Evolutionary conservation across 2,113 vertebrate genomes (phyloP).

Genomic region (Paratilapia polleni): DNA sequence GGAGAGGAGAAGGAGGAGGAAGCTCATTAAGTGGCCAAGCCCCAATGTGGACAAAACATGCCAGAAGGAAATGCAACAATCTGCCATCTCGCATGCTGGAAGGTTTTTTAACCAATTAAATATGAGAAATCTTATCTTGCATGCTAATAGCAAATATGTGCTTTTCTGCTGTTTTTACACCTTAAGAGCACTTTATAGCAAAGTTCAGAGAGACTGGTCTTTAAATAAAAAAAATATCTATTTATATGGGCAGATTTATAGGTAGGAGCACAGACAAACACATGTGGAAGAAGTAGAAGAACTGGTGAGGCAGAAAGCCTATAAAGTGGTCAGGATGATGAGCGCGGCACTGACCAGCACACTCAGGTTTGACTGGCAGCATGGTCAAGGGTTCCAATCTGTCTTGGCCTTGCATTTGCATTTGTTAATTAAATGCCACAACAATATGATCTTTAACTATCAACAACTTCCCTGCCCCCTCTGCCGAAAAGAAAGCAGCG

Average conservation of each 20-base stretch:
- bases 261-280: slow-evolving; percentile 18
- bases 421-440: slow-evolving; percentile 84
- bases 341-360: slow-evolving; percentile 46
- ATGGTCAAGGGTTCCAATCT: slow-evolving; percentile 73
- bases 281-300: slow-evolving; percentile 9
- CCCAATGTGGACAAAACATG: slow-evolving; percentile 73
- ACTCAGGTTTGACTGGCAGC: slow-evolving; percentile 72
- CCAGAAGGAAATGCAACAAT: slow-evolving; percentile 63
- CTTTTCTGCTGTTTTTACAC: slow-evolving; percentile 69
- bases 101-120: slow-evolving; percentile 78
- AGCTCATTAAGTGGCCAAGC: slow-evolving; percentile 78
- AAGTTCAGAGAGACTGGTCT: slow-evolving; percentile 59
- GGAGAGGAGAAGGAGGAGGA: slow-evolving; percentile 59
- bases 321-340: slow-evolving; percentile 40
- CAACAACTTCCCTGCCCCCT: slow-evolving; percentile 56
- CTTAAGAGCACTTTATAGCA: slow-evolving; percentile 66
- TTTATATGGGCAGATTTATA: slow-evolving; percentile 10
- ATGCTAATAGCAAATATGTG: slow-evolving; percentile 72
- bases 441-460: slow-evolving; percentile 80
- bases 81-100: slow-evolving; percentile 53
- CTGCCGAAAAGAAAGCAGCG: slow-evolving; percentile 16
- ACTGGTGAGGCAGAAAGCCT: slow-evolving; percentile 40
- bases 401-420: slow-evolving; percentile 78
- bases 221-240: slow-evolving; percentile 20
- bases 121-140: slow-evolving; percentile 76